These are phyloP conservation scores for Cercopithecus diana DNA, from an alignment of 2,797 vertebrate species.

Conservation along the genomic window DNA sequence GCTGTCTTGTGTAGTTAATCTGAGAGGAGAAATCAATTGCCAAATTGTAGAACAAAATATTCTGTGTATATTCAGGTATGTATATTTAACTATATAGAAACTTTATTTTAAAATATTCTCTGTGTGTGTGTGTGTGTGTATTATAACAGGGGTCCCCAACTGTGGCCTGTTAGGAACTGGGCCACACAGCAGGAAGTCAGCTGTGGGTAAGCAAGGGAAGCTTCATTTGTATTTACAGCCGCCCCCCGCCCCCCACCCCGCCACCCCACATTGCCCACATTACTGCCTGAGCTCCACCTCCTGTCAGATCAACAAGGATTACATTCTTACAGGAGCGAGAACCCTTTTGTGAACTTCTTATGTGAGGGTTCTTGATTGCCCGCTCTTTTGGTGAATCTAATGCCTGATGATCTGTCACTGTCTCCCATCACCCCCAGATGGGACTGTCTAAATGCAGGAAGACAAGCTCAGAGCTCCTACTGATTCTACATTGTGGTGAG, in stretches of 20 bases:
- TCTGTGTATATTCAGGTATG: neutral
- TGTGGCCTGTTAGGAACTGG: neutral
- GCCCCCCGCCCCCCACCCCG: too few relatives aligned
- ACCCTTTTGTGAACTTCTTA: neutral
- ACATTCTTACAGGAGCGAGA: neutral
- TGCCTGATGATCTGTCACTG: neutral
- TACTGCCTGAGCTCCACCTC: neutral
- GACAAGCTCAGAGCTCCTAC: neutral
- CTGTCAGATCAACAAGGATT: neutral
- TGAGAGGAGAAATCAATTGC: slow-evolving; percentile 2
- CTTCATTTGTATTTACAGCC: neutral
- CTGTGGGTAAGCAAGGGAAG: neutral
- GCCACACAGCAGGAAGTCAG: neutral
- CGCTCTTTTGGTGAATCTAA: neutral
- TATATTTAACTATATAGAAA: neutral
- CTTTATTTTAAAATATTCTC: neutral
- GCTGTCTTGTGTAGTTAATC: neutral
- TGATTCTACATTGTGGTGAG: neutral
- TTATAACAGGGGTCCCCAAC: neutral
- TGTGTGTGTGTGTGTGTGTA: neutral
- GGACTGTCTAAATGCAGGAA: neutral
- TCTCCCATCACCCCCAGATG: neutral
- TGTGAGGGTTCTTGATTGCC: neutral
- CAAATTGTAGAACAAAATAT: neutral
- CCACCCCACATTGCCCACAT: neutral